Conservation (phyloP, 2,113 vertebrate genomes). For the Paralichthys olivaceus region DNA sequence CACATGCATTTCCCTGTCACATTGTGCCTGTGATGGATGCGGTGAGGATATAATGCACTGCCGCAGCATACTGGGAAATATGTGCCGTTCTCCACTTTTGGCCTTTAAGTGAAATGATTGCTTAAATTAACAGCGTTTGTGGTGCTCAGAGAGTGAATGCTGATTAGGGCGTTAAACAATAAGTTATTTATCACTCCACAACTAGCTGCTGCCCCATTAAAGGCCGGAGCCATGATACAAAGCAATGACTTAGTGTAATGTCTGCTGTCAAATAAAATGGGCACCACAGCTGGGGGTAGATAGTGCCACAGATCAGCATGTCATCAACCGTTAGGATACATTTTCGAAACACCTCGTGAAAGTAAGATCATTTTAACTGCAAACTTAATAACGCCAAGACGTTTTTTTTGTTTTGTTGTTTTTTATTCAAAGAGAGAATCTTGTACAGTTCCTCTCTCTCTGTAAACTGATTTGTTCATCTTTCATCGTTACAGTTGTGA, state of each 20-base stretch:
- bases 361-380: constrained; percentile 56
- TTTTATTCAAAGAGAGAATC: constrained; percentile 43
- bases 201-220: constrained; percentile 97
- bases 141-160: constrained; percentile 96
- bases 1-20: constrained; percentile 94
- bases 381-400: constrained; percentile 50
- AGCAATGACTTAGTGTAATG: constrained; percentile 94
- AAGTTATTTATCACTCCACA: constrained; percentile 99
- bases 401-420: neutral
- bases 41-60: constrained; percentile 91
- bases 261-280: constrained; percentile 77
- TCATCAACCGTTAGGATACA: constrained; percentile 61
- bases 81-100: constrained; percentile 89
- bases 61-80: constrained; percentile 84
- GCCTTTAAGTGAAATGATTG: constrained; percentile 99
- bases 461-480: constrained; percentile 47
- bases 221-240: constrained; percentile 94
- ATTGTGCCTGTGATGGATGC: constrained; percentile 95
- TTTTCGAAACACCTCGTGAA: constrained; percentile 66
- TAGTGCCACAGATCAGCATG: constrained; percentile 69
- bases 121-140: constrained; percentile 98
- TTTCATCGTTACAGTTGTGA: constrained; percentile 15
- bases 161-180: constrained; percentile 99
- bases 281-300: constrained; percentile 75
- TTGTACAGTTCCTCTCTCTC: constrained; percentile 19